Evolutionary conservation across 2,113 vertebrate species (phyloP).

Genomic region (Salvator merianae): DNA sequence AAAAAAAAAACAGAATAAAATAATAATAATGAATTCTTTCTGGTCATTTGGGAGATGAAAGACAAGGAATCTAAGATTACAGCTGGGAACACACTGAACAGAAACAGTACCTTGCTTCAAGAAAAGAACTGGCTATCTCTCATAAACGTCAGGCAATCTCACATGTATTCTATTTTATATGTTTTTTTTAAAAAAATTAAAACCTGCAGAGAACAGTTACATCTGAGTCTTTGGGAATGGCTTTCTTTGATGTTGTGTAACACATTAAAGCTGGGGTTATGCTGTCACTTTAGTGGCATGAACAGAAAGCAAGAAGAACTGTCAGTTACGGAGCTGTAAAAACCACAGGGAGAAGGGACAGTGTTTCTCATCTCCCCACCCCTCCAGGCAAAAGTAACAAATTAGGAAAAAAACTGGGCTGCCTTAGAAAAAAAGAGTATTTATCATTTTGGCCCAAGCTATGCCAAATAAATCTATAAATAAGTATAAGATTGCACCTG

Average conservation of each 20-base stretch:
- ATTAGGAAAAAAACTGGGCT: not conserved
- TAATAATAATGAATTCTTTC: not conserved
- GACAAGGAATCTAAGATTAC: not conserved
- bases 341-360: not conserved
- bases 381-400: not conserved
- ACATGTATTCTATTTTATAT: not conserved
- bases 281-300: not conserved
- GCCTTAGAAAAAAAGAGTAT: no score
- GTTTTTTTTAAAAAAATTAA: no score
- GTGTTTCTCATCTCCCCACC: not conserved
- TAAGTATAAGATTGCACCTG: no score
- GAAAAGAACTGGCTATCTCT: not conserved
- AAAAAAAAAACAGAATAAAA: no score
- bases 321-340: not conserved
- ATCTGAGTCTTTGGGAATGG: not conserved
- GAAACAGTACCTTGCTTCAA: not conserved
- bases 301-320: not conserved
- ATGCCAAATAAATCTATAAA: no score
- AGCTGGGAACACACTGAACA: not conserved
- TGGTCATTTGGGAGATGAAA: not conserved
- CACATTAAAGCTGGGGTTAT: not conserved
- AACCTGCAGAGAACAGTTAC: not conserved
- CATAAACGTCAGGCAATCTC: not conserved
- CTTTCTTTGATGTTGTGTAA: not conserved
- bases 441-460: not conserved